Evolutionary conservation across 2,888 invertebrate genomes (phyloP), one percentile per base, ranked within the genome.

Genomic region (Lasioglossum malachurum): DNA sequence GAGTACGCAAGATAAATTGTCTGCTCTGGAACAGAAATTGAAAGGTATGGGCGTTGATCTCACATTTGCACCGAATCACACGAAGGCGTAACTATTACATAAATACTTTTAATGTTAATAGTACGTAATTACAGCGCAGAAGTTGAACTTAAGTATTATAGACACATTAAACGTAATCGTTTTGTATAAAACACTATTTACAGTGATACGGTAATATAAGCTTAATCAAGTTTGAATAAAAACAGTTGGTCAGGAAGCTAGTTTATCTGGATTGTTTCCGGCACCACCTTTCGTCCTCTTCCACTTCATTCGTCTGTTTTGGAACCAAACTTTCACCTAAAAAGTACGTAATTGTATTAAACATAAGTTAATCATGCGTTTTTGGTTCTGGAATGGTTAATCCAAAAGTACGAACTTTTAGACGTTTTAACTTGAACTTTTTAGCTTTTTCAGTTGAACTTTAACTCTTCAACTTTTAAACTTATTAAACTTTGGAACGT

Each of bases 241-340:
- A 41, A 41, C 53, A 76, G 57, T 75, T 41, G 53, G 31, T 87
- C 77, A 91, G 35, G 82, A 84, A 41, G 75, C 67, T 0, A 41
- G 57, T 31, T 82, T 75, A 35, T 82, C 82, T 4, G 84, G 78
- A 64, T 57, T 60, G 14, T 64, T 86, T n/a, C 23, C n/a, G 8
- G 71, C 41, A 12, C 96, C 96, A 23, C 97, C 97, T 94, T 98
- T 98, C 5, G 97, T 98, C 82, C 98, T 96, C 94, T 98, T 98
- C 97, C 98, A 98, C 93, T 98, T 98, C 98, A 98, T 98, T 89
- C 98, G 96, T 92, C 98, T 96, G 93, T 98, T 98, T 95, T 98
- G 98, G 94, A 98, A 98, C 98, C 98, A 98, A 46, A 98, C 98
- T 95, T 98, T 98, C 1, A 98, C 98, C 98, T 98, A 94, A 72